Evolutionary conservation across 2,888 invertebrate species (phyloP).

Genomic region (Archips xylosteana): DNA sequence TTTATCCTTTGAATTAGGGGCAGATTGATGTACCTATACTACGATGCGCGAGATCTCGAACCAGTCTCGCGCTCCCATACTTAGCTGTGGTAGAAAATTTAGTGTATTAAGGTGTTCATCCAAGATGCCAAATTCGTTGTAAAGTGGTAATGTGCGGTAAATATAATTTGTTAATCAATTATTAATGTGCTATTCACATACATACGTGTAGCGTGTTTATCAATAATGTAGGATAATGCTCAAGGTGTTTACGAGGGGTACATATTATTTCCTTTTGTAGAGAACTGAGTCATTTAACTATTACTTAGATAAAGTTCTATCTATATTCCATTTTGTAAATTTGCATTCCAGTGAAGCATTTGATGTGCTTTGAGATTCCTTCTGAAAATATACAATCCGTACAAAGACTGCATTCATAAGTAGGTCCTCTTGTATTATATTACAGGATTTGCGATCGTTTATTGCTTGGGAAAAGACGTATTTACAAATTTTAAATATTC

Average conservation of each 20-base stretch:
- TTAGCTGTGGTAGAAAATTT: constrained; percentile 37
- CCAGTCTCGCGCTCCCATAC: constrained; percentile 5
- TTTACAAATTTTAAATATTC: constrained; percentile 75
- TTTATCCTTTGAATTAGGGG: constrained; percentile 22
- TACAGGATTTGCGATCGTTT: constrained; percentile 66
- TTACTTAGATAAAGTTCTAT: constrained; percentile 59
- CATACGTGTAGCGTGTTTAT: constrained; percentile 77
- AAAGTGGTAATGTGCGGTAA: constrained; percentile 64
- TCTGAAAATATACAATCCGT: constrained; percentile 73
- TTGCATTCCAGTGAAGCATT: constrained; percentile 66
- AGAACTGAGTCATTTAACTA: constrained; percentile 61
- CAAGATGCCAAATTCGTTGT: constrained; percentile 83
- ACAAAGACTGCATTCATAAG: constrained; percentile 77
- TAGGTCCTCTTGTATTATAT: constrained; percentile 68
- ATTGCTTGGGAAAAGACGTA: constrained; percentile 58
- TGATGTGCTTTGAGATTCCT: constrained; percentile 63
- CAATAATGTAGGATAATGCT: constrained; percentile 80
- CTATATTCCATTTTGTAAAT: constrained; percentile 69
- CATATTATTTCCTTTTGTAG: constrained; percentile 65
- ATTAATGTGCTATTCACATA: constrained; percentile 67
- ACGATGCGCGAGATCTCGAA: not conserved
- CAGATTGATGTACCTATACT: constrained; percentile 19
- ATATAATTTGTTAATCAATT: constrained; percentile 75
- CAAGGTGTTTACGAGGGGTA: constrained; percentile 80
- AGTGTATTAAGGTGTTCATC: constrained; percentile 73